Evolutionary conservation across 2,113 vertebrate genomes (phyloP).

Genomic region (Mungos mungo): DNA sequence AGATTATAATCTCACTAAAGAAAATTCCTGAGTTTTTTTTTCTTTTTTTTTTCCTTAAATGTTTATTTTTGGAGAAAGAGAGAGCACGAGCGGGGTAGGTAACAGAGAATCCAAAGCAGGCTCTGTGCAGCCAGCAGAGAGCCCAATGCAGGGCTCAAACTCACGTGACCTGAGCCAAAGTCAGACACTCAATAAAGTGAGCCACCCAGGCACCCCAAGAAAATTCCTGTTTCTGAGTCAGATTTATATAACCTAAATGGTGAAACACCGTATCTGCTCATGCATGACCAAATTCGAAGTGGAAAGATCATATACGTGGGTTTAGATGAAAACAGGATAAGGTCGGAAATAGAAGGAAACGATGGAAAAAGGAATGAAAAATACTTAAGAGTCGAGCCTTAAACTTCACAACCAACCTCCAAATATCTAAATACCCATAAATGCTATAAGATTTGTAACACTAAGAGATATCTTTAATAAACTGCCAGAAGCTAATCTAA

Average conservation of each 20-base stretch:
- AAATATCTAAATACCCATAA: background rate
- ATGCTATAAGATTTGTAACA: background rate
- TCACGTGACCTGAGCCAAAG: too few relatives aligned
- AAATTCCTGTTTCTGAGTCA: background rate
- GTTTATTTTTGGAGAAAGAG: too few relatives aligned
- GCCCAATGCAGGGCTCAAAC: too few relatives aligned
- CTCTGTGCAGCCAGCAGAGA: too few relatives aligned
- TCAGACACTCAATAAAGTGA: too few relatives aligned
- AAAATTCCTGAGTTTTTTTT: background rate
- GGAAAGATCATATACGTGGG: background rate
- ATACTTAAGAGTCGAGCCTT: background rate
- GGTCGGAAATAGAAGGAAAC: background rate
- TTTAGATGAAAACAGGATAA: background rate
- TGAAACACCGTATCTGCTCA: background rate
- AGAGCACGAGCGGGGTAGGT: too few relatives aligned
- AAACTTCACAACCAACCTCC: background rate
- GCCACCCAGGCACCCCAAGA: background rate
- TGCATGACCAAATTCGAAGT: background rate
- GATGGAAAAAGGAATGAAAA: background rate
- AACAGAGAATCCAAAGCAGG: too few relatives aligned
- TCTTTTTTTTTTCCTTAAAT: too few relatives aligned
- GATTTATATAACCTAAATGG: background rate
- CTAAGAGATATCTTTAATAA: background rate
- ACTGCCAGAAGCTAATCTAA: background rate
- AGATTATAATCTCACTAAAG: slow-evolving; percentile 2